Conservation (phyloP, 2,797 vertebrate genomes). For the Argentina silus region DNA sequence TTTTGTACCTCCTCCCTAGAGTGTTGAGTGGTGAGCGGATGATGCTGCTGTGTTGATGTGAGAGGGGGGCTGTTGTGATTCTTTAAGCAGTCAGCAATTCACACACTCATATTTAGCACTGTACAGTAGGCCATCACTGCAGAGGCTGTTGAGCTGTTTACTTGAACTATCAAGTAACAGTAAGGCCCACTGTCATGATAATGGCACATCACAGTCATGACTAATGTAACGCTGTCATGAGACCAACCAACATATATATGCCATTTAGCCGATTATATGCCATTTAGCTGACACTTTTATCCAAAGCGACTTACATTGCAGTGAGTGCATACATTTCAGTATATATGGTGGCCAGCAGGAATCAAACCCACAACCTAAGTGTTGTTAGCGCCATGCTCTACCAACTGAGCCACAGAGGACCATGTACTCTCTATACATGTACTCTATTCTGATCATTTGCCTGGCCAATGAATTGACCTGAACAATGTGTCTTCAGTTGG, state of each 20-base stretch:
- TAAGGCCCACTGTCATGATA: background rate
- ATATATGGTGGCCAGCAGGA: too few relatives aligned
- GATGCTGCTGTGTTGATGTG: conserved; percentile 44
- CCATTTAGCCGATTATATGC: too few relatives aligned
- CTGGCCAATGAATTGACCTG: background rate
- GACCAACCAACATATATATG: too few relatives aligned
- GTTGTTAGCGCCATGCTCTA: too few relatives aligned
- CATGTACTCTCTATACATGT: too few relatives aligned
- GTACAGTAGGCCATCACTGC: background rate
- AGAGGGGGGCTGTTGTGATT: conserved; percentile 36
- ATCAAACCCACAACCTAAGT: too few relatives aligned
- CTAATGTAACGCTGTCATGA: background rate
- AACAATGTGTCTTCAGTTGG: too few relatives aligned
- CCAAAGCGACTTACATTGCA: too few relatives aligned
- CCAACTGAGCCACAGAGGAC: too few relatives aligned
- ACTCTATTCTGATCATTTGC: background rate
- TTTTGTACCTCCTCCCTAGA: conserved; percentile 52
- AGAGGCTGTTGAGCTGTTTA: conserved; percentile 29
- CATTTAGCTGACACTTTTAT: too few relatives aligned
- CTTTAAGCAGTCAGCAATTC: conserved; percentile 48
- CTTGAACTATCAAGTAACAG: conserved; percentile 12
- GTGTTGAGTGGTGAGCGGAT: conserved; percentile 37
- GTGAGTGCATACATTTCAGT: too few relatives aligned
- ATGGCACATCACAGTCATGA: background rate
- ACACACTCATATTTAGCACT: conserved; percentile 22